phyloP scores from a whole-genome alignment of 2,888 invertebrate genomes.

The Drosophila neotestacea region DNA sequence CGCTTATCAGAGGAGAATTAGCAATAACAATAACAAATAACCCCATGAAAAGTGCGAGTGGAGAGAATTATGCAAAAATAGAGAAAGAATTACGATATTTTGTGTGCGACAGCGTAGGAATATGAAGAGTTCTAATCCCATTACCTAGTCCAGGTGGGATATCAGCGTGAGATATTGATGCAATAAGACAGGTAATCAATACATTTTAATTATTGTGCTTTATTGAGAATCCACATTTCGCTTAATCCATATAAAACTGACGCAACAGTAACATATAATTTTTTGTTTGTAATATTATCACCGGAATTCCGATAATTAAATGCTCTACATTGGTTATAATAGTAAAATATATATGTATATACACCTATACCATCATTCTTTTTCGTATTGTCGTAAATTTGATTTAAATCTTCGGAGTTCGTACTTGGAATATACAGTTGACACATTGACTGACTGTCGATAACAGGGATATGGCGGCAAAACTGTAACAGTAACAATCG shows the following conservation, averaged over 20 bases:
- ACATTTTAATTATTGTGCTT: conserved; percentile 50
- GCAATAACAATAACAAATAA: conserved; percentile 16
- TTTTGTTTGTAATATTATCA: conserved; percentile 55
- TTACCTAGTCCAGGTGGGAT: not conserved
- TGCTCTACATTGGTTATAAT: conserved; percentile 54
- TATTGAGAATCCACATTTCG: conserved; percentile 63
- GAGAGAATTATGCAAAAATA: conserved; percentile 36
- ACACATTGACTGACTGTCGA: conserved; percentile 7
- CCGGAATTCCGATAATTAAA: conserved; percentile 72
- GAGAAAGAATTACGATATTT: conserved; percentile 16
- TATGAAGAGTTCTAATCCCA: not conserved
- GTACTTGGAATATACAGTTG: conserved; percentile 44
- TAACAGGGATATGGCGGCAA: conserved; percentile 22
- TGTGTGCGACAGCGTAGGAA: not conserved
- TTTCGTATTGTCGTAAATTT: conserved; percentile 43
- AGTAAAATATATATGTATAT: conserved; percentile 32
- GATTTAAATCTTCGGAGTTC: conserved; percentile 14
- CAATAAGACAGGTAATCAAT: not conserved
- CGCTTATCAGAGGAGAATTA: conserved; percentile 46
- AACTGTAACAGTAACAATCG: conserved; percentile 45
- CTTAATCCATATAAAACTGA: conserved; percentile 47
- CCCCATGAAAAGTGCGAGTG: conserved; percentile 11
- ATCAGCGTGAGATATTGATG: not conserved
- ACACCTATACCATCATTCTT: conserved; percentile 23
- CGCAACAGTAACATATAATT: conserved; percentile 35